Base-by-base conservation (phyloP, 2,113 vertebrate species). In the Andinoacara biseriatus region DNA sequence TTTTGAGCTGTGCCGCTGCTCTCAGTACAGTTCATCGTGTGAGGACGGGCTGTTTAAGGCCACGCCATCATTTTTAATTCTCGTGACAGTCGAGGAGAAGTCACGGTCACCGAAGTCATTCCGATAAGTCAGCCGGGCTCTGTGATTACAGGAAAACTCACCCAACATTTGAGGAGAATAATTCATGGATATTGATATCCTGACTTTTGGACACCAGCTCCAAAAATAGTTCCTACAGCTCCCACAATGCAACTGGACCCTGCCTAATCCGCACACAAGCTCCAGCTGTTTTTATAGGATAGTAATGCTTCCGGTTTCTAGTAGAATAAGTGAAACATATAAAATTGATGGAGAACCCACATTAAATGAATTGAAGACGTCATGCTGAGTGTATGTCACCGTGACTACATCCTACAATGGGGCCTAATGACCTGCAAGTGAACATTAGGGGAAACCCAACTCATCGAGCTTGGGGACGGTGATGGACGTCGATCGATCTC, bases 41-140 rank as follows among this genome's bases (percentile, higher is more conserved):
- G 26, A 26, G 26, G 26, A 26, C 26, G 26, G 26, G 26, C 26
- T 33, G 31, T 33, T 1, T 46, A 15, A 46, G 43, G 3, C 43
- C 3, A 4, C 3, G 11, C 43, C 3, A 14, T 46, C 43, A 14
- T 46, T 46, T 46, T 46, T 40, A 10, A 10, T 2, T 38, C 38
- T 10, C 38, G 10, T 38, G 10, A 2, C 38, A 40, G 38, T 40
- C 38, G 3, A 38, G 38, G 9, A 10, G 10, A 43, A 13, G 10
- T 43, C 40, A 18, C 40, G 63, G 26, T 29, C 20, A 72, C 24
- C 2, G 29, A 49, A 20, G 63, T 49, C 15, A 29, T 26, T 0
- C 1, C 3, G 63, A 29, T 49, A 4, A 49, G 18, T 7, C 0
- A 1, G 1, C 22, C 40, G 0, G 40, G 22, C 22, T 49, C 20